Conservation (phyloP, 2,113 vertebrate genomes). For the Bujurquina vittata region DNA sequence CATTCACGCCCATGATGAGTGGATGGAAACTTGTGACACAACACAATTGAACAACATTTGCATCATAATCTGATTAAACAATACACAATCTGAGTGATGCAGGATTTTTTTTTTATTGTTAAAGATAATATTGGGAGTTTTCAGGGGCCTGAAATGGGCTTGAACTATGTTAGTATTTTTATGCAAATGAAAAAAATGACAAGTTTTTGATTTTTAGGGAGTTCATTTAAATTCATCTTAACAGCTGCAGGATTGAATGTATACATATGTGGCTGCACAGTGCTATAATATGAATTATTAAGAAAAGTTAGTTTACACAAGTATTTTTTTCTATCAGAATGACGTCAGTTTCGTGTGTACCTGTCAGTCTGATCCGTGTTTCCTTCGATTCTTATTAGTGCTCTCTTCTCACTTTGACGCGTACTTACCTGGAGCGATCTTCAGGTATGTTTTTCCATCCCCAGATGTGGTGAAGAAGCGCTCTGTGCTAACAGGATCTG, state of each 20-base stretch:
- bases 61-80: neutral
- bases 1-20: neutral
- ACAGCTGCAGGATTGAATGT: neutral
- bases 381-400: neutral
- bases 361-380: neutral
- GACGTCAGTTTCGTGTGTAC: neutral
- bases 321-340: neutral
- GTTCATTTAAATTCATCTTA: neutral
- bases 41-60: neutral
- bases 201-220: neutral
- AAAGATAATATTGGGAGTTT: neutral
- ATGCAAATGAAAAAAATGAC: neutral
- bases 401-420: neutral
- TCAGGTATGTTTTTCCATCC: constrained; percentile 73
- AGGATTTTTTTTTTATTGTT: neutral
- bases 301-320: accelerated
- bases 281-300: neutral
- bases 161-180: neutral
- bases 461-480: constrained; percentile 66
- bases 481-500: constrained; percentile 70
- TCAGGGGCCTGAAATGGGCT: neutral
- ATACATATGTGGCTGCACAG: accelerated
- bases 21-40: no score
- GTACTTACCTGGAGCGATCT: constrained; percentile 72
- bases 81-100: neutral